phyloP scores from a whole-genome alignment of 1,140 invertebrate genomes.

The Anastatus disparis region DNA sequence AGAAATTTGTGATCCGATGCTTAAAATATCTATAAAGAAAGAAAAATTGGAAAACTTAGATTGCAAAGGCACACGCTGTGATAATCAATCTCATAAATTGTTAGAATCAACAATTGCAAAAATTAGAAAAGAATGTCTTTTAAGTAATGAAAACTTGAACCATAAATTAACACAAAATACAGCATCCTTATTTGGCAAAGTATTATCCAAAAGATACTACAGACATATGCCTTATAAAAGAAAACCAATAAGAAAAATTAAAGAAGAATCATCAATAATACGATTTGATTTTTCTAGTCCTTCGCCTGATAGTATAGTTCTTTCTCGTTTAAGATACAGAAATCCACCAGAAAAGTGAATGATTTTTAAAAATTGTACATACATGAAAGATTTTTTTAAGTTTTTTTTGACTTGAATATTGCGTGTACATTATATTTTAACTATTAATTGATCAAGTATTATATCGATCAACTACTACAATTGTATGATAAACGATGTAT shows the following conservation, averaged over 20 bases:
- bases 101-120: slow-evolving; percentile 1
- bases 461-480: slow-evolving; percentile 7
- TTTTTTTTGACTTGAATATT: too few relatives aligned
- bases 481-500: slow-evolving; percentile 15
- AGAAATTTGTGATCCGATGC: slow-evolving; percentile 47
- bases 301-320: slow-evolving; percentile 70
- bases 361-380: neutral
- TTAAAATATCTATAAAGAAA: slow-evolving; percentile 42
- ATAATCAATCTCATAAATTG: neutral
- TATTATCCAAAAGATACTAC: slow-evolving; percentile 62
- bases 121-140: slow-evolving; percentile 11
- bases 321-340: too few relatives aligned
- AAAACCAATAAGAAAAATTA: neutral
- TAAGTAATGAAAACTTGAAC: neutral
- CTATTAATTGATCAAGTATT: too few relatives aligned
- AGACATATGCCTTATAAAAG: slow-evolving; percentile 44
- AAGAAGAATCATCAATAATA: slow-evolving; percentile 41
- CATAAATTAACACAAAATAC: slow-evolving; percentile 42
- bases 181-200: slow-evolving; percentile 66
- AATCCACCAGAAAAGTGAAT: neutral
- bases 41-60: neutral
- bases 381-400: too few relatives aligned
- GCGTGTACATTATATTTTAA: too few relatives aligned
- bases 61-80: slow-evolving; percentile 23
- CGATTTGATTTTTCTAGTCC: slow-evolving; percentile 71